phyloP scores from a whole-genome alignment of 2,888 invertebrate species.

The Cephus pygmeus region DNA sequence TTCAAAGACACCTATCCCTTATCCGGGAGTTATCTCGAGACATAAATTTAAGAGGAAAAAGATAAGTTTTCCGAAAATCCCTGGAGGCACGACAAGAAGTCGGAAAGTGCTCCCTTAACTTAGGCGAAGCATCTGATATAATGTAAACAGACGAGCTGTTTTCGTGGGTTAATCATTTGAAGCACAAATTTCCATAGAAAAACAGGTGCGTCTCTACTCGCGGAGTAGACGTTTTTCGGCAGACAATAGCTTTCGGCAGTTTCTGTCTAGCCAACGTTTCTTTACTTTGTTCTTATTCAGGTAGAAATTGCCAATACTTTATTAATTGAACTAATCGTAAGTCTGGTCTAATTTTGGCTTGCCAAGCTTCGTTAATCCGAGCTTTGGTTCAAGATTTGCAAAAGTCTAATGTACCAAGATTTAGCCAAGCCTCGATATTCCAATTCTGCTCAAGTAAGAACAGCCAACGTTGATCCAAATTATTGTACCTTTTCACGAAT shows the following conservation, averaged over 20 bases:
- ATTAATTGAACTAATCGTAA: neutral
- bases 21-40: neutral
- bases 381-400: neutral
- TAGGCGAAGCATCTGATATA: conserved; percentile 20
- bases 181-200: conserved; percentile 47
- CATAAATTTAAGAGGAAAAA: neutral
- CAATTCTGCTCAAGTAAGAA: neutral
- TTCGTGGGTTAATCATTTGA: conserved; percentile 44
- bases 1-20: neutral
- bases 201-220: conserved; percentile 25
- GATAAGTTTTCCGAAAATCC: conserved; percentile 4
- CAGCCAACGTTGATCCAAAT: neutral
- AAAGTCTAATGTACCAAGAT: neutral
- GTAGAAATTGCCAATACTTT: neutral
- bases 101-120: neutral
- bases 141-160: conserved; percentile 32
- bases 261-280: conserved; percentile 19
- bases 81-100: neutral
- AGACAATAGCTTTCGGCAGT: conserved; percentile 7
- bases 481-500: neutral
- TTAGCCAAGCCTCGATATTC: neutral
- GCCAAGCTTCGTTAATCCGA: neutral
- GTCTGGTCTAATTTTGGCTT: neutral
- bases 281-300: neutral
- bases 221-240: neutral